Evolutionary conservation across 2,113 vertebrate species (phyloP), one percentile per base, ranked within the genome.

Genomic region (Channa maculata): DNA sequence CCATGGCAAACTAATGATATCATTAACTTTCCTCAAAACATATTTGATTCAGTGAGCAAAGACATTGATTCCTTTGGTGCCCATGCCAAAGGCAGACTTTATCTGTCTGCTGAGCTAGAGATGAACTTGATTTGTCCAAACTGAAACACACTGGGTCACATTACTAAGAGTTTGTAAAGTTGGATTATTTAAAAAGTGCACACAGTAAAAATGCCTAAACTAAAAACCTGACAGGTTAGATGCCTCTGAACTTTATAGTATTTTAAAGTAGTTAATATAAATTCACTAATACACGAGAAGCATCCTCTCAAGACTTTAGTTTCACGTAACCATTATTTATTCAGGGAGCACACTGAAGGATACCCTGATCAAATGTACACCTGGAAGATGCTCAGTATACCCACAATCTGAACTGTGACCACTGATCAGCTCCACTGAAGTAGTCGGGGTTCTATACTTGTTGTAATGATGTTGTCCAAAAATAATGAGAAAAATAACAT

Each of bases 11-110:
- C 34, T 53, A 46, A 75, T 71, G 39, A 65, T 66, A 8, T 71
- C 61, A 79, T 78, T 78, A 75, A 68, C 51, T 46, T 59, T 52
- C 14, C 43, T 67, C 43, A 52, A 67, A 49, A 68, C 53, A 70
- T 51, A 61, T 78, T 71, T 59, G 38, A 75, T 75, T 79, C 44
- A 43, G 34, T 10, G 12, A 82, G 37, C 57, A 65, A 50, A 62
- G 48, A 61, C 51, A 71, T 67, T 33, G 48, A 63, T 71, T 62
- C 5, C 9, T 73, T n/a, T 44, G 48, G 46, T 38, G 24, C 44
- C 3, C 48, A 60, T 13, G 24, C 48, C 52, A 33, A 49, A 12
- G 1, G 34, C 15, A n/a, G 41, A 48, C 9, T 39, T 45, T 8
- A 37, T 71, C 36, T 11, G 7, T 71, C 51, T 75, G 69, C 59